These are phyloP conservation scores for Melanostigma gelatinosum DNA, from an alignment of 2,113 vertebrate species.

Conservation along the genomic window DNA sequence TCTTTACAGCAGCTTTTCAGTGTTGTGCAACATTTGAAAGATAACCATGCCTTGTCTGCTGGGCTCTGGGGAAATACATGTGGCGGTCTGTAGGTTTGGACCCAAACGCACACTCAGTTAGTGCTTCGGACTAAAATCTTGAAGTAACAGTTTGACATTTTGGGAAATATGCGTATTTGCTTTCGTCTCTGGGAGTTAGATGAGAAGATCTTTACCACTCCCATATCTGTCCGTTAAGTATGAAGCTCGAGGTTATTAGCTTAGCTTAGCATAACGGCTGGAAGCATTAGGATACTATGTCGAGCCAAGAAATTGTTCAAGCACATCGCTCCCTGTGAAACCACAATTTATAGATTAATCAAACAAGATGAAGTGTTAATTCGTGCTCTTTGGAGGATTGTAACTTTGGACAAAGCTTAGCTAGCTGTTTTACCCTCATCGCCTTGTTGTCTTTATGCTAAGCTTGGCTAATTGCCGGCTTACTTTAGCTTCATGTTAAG, in stretches of 20 bases:
- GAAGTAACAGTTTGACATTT: not conserved
- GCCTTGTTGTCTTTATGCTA: not conserved
- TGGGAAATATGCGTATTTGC: not conserved
- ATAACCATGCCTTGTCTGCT: not conserved
- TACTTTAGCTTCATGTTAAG: not conserved
- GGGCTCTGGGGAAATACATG: not conserved
- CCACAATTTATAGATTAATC: not conserved
- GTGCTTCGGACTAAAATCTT: not conserved
- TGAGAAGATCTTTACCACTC: not conserved
- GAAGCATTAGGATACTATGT: not conserved
- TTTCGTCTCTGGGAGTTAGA: not conserved
- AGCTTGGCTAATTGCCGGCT: not conserved
- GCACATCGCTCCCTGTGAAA: not conserved
- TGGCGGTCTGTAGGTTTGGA: not conserved
- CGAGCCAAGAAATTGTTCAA: not conserved
- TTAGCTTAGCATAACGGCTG: slow-evolving; percentile 2
- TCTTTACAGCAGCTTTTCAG: slow-evolving; percentile 20
- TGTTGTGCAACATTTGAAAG: not conserved
- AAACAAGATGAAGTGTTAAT: not conserved
- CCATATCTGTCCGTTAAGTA: not conserved
- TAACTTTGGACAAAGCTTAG: no score
- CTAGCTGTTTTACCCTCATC: not conserved
- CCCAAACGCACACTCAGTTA: not conserved
- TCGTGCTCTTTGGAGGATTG: no score
- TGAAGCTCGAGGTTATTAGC: not conserved